Evolutionary conservation across 2,888 invertebrate genomes (phyloP).

Genomic region (Orgyia antiqua): DNA sequence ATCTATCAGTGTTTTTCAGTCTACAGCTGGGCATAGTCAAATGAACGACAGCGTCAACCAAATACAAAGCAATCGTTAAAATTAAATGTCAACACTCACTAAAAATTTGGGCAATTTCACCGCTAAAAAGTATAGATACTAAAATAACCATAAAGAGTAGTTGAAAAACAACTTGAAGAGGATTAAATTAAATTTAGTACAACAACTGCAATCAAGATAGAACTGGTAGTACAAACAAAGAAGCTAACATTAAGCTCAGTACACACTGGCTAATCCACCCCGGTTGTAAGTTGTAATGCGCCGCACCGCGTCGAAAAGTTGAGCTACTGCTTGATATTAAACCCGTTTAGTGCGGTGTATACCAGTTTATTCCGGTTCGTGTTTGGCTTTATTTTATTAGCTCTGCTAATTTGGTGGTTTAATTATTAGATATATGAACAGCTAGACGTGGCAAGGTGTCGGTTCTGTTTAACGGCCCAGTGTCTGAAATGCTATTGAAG

Average conservation of each 20-base stretch:
- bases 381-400: constrained; percentile 69
- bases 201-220: constrained; percentile 21
- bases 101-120: no score
- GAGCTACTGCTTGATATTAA: constrained; percentile 63
- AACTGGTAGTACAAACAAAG: constrained; percentile 42
- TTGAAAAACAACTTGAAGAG: no score
- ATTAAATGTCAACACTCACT: no score
- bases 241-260: constrained; percentile 53
- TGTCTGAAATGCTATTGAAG: no score
- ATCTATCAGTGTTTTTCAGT: no score
- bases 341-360: constrained; percentile 67
- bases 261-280: constrained; percentile 54
- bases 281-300: constrained; percentile 60
- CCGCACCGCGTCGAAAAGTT: constrained; percentile 58
- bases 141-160: no score
- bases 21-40: no score
- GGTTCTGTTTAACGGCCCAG: constrained; percentile 26
- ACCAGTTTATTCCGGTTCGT: constrained; percentile 18
- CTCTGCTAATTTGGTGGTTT: constrained; percentile 56
- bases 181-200: constrained; percentile 9
- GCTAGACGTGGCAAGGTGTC: constrained; percentile 28
- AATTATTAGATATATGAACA: constrained; percentile 53
- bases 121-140: no score
- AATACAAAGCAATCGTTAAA: no score
- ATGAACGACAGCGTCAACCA: no score